phyloP scores from a whole-genome alignment of 1,140 invertebrate genomes.

The Procambarus clarkii region DNA sequence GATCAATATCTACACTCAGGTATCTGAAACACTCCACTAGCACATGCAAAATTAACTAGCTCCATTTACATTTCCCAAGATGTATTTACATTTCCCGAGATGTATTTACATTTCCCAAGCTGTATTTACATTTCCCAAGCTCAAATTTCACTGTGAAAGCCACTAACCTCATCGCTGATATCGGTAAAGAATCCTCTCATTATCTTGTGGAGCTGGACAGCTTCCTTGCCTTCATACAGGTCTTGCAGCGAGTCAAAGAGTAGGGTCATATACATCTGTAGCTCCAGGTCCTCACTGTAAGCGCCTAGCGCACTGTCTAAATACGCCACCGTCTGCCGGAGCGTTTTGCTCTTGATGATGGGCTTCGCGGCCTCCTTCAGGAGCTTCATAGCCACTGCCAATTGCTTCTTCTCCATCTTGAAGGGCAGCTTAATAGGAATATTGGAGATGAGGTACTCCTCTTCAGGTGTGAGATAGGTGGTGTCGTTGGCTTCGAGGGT shows the following conservation, averaged over 20 bases:
- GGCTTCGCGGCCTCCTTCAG: constrained; percentile 58
- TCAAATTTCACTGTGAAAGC: too few species aligned
- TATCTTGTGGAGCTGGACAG: constrained; percentile 41
- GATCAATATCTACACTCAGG: too few species aligned
- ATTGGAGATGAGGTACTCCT: constrained; percentile 29
- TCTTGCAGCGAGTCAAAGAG: constrained; percentile 51
- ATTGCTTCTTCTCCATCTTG: constrained; percentile 63
- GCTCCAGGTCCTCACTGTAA: constrained; percentile 13
- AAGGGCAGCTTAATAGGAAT: constrained; percentile 59
- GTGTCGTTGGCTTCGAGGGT: neutral
- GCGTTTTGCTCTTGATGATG: constrained; percentile 48
- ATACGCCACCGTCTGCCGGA: constrained; percentile 35
- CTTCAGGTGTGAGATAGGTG: constrained; percentile 4
- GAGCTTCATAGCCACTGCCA: constrained; percentile 57
- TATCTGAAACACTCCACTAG: too few species aligned
- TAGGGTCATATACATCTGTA: constrained; percentile 53
- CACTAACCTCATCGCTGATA: constrained; percentile 50
- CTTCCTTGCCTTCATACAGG: constrained; percentile 55
- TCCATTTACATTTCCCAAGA: too few species aligned
- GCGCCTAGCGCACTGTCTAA: neutral
- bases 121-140: too few species aligned
- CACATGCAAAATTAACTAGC: too few species aligned
- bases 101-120: too few species aligned
- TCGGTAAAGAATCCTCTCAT: constrained; percentile 40
- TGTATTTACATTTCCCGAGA: too few species aligned